Base-by-base conservation (phyloP, 1,140 invertebrate genomes). In the Thalassaphorura encarpata region DNA sequence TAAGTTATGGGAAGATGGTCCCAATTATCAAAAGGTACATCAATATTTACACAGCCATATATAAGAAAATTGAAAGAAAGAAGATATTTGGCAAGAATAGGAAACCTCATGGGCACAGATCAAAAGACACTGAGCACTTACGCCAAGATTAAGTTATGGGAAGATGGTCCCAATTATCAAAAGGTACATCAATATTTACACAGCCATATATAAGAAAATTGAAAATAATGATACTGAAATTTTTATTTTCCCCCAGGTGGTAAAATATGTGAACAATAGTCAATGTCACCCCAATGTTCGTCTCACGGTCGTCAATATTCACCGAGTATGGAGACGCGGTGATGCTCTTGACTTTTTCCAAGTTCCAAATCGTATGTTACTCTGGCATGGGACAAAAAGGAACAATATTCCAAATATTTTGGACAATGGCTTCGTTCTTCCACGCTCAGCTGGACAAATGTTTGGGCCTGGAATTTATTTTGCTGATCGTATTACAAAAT, bases 321-420 rank as follows among this genome's bases (percentile, higher is more conserved):
- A 50, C 21, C 48, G 48, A 19, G 3, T 50, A 15, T 48, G 46
- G 46, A 24, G 46, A 16, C 13, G 23, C 5, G 19, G 48, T 19
- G 48, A 50, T 4, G 21, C 48, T 11, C 11, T 16, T 18, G 5
- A 13, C 15, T 13, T 29, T 19, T 28, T 48, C 29, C 5, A 29
- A 26, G 33, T 13, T 24, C 6, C 6, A 3, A 29, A 50, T 21
- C 26, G 29, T 8, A 50, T 33, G 33, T 13, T 50, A 8, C 28
- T 50, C 13, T 50, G 48, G 48, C 48, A 50, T 39, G 48, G 48
- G 16, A 50, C 48, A 18, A 50, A 29, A 50, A 15, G 19, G 28
- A 11, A 15, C 11, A 50, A 50, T 11, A 50, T 50, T 15, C 27
- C 27, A 18, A 39, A 18, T 13, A 50, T 50, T 19, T 21, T 50